These are phyloP conservation scores for Periphyllus acericola DNA, from an alignment of 2,888 invertebrate genomes.

Conservation along the genomic window DNA sequence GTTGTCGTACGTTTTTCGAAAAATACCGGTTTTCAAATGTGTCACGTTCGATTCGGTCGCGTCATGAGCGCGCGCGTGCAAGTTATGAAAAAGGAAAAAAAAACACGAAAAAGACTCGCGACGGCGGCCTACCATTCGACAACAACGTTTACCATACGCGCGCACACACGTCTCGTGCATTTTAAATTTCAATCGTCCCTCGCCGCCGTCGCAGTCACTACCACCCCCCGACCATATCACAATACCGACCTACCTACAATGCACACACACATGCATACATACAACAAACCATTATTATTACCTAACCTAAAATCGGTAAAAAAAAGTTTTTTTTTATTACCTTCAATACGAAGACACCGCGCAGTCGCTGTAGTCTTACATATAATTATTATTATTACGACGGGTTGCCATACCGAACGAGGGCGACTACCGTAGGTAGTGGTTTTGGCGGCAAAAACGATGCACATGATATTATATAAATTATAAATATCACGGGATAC, in stretches of 20 bases:
- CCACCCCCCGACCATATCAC: not conserved
- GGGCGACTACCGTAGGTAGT: not conserved
- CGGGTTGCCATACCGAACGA: not conserved
- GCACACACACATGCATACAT: not conserved
- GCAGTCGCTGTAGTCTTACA: not conserved
- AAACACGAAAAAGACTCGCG: not conserved
- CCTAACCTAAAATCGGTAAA: constrained; percentile 42
- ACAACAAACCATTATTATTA: constrained; percentile 25
- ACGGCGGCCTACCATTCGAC: not conserved
- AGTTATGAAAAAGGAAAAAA: not conserved
- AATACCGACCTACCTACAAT: constrained; percentile 16
- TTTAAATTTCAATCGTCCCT: constrained; percentile 44
- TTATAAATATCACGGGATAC: not conserved
- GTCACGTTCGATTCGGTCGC: constrained; percentile 37
- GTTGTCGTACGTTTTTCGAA: constrained; percentile 31
- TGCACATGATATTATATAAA: not conserved
- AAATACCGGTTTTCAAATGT: constrained; percentile 52
- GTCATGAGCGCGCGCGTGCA: not conserved
- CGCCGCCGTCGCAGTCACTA: not conserved
- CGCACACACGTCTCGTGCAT: constrained; percentile 31
- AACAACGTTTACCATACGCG: not conserved
- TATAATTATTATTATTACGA: not conserved
- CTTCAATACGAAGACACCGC: not conserved
- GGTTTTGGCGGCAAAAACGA: constrained; percentile 49
- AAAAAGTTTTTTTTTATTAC: not conserved